Base-by-base conservation (phyloP, 2,888 invertebrate species). In the Unio pictorum region DNA sequence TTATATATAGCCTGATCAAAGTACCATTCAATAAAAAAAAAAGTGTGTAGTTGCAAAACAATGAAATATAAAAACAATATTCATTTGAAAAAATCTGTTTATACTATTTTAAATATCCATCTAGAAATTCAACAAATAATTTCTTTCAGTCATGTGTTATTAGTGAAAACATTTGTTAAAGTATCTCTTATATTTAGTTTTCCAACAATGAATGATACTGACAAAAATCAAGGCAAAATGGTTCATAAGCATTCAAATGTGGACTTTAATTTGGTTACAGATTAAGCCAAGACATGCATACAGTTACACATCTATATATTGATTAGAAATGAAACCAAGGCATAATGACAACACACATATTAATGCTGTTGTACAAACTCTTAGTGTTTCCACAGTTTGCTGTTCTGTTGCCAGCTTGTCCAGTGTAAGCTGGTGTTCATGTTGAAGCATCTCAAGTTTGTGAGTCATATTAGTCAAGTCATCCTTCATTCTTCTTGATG, bases 391-490 rank as follows among this genome's bases (percentile, higher is more conserved):
- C 45, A 78, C 71, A 56, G 69, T 69, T 61, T 78, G 75, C 67
- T 81, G 78, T 67, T 87, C 85, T 8, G 79, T 70, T 17, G 77
- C 80, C 15, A 86, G 80, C 73, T 81, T 85, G 62, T 78, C 81
- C 55, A 76, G 66, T 55, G 84, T 61, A 23, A 83, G 69, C 18
- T 77, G 68, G 34, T 86, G 80, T 55, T 86, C 84, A 61, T 82
- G 82, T 55, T 79, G 76, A n/a, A 85, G 66, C 20, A 81, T 55
- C 55, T 86, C 85, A 28, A 82, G 60, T 63, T 81, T 81, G 66
- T 83, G 83, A 57, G 70, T 72, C 45, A 76, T 61, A 11, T 72
- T 63, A 7, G 67, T 75, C 55, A 80, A 70, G 55, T 87, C 84
- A 59, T 86, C 84, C 67, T 78, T 80, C 66, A 76, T 74, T 71